A percentile compares a stretch with the other conserved stretches of the same genome.
These are phyloP conservation scores for Excalfactoria chinensis DNA, from an alignment of 2,113 vertebrate species.

Conservation along the genomic window DNA sequence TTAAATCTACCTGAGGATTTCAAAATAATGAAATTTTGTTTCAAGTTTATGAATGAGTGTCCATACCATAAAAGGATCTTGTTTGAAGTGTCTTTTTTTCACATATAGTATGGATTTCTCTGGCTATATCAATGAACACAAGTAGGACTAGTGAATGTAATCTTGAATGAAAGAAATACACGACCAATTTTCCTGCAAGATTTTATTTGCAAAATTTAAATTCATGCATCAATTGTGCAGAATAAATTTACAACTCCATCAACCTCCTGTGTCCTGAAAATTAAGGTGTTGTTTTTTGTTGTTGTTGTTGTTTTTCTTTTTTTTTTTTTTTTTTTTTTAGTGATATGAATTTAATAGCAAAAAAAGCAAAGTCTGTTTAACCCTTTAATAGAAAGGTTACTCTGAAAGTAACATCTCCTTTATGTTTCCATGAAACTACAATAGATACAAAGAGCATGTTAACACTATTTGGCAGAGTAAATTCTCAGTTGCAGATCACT, in stretches of 20 bases:
- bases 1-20: slow-evolving; percentile 28
- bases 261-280: not conserved
- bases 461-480: too few relatives aligned
- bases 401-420: too few relatives aligned
- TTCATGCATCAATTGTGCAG: not conserved
- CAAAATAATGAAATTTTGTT: slow-evolving; percentile 37
- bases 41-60: not conserved
- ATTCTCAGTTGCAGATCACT: too few relatives aligned
- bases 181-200: not conserved
- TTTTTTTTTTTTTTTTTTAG: not conserved
- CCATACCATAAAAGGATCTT: not conserved
- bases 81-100: not conserved
- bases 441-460: too few relatives aligned
- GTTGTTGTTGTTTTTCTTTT: not conserved
- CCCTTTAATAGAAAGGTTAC: not conserved
- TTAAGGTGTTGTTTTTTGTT: not conserved
- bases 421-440: too few relatives aligned
- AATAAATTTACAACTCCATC: not conserved
- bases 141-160: not conserved
- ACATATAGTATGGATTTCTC: not conserved
- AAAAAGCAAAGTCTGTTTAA: not conserved
- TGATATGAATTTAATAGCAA: not conserved
- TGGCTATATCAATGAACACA: not conserved
- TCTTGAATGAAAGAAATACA: not conserved
- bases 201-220: not conserved